A percentile compares a stretch with the other conserved stretches of the same genome.
Conservation (phyloP, 1,140 invertebrate genomes). For the Leptestheria dahalacensis region DNA sequence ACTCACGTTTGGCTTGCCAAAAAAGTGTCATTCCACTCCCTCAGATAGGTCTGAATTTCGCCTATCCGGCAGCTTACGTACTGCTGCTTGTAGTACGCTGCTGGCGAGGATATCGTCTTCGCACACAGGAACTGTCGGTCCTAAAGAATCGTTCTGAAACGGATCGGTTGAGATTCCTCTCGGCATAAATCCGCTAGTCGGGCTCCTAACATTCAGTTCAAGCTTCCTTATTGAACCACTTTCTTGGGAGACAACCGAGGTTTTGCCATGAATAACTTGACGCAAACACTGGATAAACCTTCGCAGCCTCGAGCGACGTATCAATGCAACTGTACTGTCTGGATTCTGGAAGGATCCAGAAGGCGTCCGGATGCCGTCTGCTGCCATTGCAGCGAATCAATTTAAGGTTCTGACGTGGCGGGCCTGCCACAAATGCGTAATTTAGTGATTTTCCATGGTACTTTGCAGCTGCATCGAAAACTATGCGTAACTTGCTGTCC, state of each 20-base stretch:
- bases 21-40: slow-evolving; percentile 1
- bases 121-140: not conserved
- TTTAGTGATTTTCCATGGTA: not conserved
- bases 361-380: not conserved
- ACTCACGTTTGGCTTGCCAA: not conserved
- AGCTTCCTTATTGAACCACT: too few species aligned
- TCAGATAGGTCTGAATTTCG: not conserved
- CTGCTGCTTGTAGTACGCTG: not conserved
- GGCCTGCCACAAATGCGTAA: slow-evolving; percentile 3
- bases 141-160: slow-evolving; percentile 13
- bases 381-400: slow-evolving; percentile 3
- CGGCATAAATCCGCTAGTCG: not conserved
- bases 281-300: too few species aligned
- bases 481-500: not conserved
- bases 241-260: too few species aligned
- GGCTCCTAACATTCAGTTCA: slow-evolving; percentile 1
- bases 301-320: too few species aligned
- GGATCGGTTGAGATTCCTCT: slow-evolving; percentile 2
- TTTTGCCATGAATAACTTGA: too few species aligned
- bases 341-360: too few species aligned
- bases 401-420: slow-evolving; percentile 3
- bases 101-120: not conserved
- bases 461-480: not conserved
- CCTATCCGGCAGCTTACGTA: slow-evolving; percentile 6
- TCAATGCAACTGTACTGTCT: too few species aligned